These are phyloP conservation scores for Protomyctophum bolini DNA, from an alignment of 2,113 vertebrate genomes.

Conservation along the genomic window DNA sequence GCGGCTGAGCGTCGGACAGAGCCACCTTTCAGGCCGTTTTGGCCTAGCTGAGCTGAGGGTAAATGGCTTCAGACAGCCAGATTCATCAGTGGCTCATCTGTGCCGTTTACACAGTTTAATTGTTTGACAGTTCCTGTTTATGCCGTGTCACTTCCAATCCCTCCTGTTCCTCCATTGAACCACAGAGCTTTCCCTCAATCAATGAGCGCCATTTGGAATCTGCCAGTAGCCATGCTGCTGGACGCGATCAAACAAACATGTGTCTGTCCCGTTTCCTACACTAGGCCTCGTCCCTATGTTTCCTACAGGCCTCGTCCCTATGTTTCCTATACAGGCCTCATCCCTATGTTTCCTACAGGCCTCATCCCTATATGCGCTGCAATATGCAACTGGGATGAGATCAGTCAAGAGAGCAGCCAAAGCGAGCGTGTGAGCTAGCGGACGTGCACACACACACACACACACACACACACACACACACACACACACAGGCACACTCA, in stretches of 20 bases:
- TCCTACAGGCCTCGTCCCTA: no score
- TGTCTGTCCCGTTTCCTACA: conserved; percentile 45
- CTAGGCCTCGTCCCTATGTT: conserved; percentile 22
- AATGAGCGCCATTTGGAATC: conserved; percentile 51
- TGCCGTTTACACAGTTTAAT: conserved; percentile 77
- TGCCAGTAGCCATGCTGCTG: conserved; percentile 39
- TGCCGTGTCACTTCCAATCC: conserved; percentile 78
- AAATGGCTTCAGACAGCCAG: conserved; percentile 72
- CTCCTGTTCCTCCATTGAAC: conserved; percentile 50
- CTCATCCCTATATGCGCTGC: conserved; percentile 22
- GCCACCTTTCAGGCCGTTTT: conserved; percentile 51
- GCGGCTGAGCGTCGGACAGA: conserved; percentile 20
- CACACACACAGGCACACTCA: no score
- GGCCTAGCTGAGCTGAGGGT: conserved; percentile 12
- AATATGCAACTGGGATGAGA: conserved; percentile 46
- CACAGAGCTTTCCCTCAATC: conserved; percentile 45
- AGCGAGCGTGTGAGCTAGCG: background rate
- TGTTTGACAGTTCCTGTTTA: conserved; percentile 79
- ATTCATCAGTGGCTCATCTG: conserved; percentile 77
- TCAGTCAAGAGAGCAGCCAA: conserved; percentile 49
- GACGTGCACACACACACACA: background rate
- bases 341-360: conserved; percentile 36
- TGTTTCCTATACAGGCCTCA: conserved; percentile 48
- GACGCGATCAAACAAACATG: conserved; percentile 53
- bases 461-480: no score